Evolutionary conservation across 2,113 vertebrate genomes (phyloP), one percentile per base, ranked within the genome.

Genomic region (Poeciliopsis occidentalis): DNA sequence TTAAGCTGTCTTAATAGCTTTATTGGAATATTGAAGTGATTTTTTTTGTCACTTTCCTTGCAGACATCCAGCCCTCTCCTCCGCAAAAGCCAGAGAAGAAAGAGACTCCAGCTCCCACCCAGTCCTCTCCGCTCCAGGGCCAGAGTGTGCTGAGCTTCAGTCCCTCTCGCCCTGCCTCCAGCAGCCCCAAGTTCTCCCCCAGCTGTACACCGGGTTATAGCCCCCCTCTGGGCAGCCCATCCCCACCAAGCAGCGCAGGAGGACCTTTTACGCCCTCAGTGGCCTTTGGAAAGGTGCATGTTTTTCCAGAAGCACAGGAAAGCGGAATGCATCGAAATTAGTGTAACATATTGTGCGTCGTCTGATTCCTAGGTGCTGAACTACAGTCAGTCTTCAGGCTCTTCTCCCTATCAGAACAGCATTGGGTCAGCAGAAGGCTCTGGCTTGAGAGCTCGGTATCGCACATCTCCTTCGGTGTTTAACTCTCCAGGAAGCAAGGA

Each of bases 101-200:
- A 75, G 94, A 95, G 0, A 81, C 82, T 0, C 95, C 96, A 0
- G 89, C 92, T 8, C 93, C 92, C 0, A 76, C 93, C 0, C 94
- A 95, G 39, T 95, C 96, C 0, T 95, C 96, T 2, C 95, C 95
- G 0, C 87, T 96, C 68, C 97, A 97, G 90, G 98, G 98, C 0
- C 98, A 99, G 80, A 98, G 95, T 0, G 98, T 99, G 41, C 91
- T 99, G 74, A 97, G 96, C 82, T 99, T 98, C 66, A 99, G 98
- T 75, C 97, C 97, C 0, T 96, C 96, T 0, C 95, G 97, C 1
- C 95, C 96, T 0, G 93, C 95, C 12, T 95, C 94, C 19, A 67
- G 92, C 86, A 97, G 96, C 85, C 97, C 98, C 31, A 98, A 98
- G 64, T 99, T 98, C 86, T 87, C 96, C 0, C 77, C 95, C 0